phyloP scores from a whole-genome alignment of 2,888 invertebrate species.

The Platycheirus rosarum region DNA sequence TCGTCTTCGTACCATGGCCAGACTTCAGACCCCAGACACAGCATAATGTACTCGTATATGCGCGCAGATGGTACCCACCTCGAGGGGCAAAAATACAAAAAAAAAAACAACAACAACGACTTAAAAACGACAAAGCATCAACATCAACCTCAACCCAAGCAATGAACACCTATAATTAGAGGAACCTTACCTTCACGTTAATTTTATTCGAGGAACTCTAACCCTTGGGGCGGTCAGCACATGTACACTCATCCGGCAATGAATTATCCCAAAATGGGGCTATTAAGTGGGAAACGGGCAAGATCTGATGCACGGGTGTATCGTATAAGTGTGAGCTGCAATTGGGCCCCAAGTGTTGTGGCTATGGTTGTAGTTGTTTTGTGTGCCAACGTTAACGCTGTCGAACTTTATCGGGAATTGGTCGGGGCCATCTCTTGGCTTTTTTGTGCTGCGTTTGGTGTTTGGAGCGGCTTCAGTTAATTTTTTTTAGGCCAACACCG shows the following conservation, averaged over 20 bases:
- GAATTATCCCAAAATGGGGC: slow-evolving; percentile 74
- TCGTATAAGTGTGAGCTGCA: slow-evolving; percentile 6
- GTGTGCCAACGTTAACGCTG: slow-evolving; percentile 18
- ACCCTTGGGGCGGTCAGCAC: slow-evolving; percentile 73
- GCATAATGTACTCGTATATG: slow-evolving; percentile 35
- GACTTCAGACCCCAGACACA: slow-evolving; percentile 41
- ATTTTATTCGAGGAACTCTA: slow-evolving; percentile 75
- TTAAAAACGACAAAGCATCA: slow-evolving; percentile 41
- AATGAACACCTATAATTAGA: slow-evolving; percentile 77
- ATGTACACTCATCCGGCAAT: slow-evolving; percentile 67
- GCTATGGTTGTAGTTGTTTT: slow-evolving; percentile 1
- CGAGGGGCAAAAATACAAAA: slow-evolving; percentile 36
- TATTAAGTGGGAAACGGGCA: slow-evolving; percentile 67
- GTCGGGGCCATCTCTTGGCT: slow-evolving; percentile 8
- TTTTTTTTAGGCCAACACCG: slow-evolving; percentile 51
- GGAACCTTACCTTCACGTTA: slow-evolving; percentile 76
- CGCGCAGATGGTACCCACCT: slow-evolving; percentile 65
- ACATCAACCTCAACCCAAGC: slow-evolving; percentile 51
- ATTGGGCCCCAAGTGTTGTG: background rate
- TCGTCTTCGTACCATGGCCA: slow-evolving; percentile 54
- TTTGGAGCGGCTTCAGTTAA: slow-evolving; percentile 1
- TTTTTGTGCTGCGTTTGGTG: slow-evolving; percentile 22
- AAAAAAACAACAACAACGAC: slow-evolving; percentile 27
- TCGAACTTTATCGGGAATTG: slow-evolving; percentile 56
- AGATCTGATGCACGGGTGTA: slow-evolving; percentile 42